phyloP scores from a whole-genome alignment of 2,888 invertebrate genomes.

The Agrotis segetum region DNA sequence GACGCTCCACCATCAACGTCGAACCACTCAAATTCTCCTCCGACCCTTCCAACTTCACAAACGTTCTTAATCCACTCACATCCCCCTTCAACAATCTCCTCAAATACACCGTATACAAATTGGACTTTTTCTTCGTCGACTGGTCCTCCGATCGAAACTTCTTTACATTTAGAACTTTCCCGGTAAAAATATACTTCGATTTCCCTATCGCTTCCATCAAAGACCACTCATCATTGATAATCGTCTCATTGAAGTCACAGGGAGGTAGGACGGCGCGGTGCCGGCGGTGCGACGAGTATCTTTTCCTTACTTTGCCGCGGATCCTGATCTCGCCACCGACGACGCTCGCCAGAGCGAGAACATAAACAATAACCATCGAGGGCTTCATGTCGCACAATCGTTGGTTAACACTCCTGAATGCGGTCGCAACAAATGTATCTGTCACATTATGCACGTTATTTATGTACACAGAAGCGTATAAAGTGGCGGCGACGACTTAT shows the following conservation, averaged over 20 bases:
- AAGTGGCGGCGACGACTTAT: conserved; percentile 81
- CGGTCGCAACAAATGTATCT: conserved; percentile 83
- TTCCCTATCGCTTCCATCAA: conserved; percentile 88
- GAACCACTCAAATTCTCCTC: conserved; percentile 84
- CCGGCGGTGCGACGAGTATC: conserved; percentile 82
- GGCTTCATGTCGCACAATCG: conserved; percentile 84
- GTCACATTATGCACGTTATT: conserved; percentile 89
- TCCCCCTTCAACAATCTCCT: conserved; percentile 88
- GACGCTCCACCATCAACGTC: conserved; percentile 81
- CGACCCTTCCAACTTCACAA: conserved; percentile 80
- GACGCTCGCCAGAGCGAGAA: conserved; percentile 84
- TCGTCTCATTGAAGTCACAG: conserved; percentile 88
- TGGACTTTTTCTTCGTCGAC: conserved; percentile 78
- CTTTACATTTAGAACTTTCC: conserved; percentile 87
- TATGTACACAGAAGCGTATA: conserved; percentile 82
- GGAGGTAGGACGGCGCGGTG: conserved; percentile 85
- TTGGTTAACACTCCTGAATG: conserved; percentile 81
- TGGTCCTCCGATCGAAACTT: conserved; percentile 80
- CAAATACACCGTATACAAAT: conserved; percentile 86
- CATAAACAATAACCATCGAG: conserved; percentile 85
- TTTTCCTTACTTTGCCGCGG: conserved; percentile 88
- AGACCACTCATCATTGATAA: conserved; percentile 89
- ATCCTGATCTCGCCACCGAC: conserved; percentile 86
- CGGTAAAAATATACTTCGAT: conserved; percentile 89
- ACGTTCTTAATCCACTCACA: conserved; percentile 80